Percentiles rank a stretch among this genome's conserved stretches.
Evolutionary conservation across 2,888 invertebrate genomes (phyloP).

Genomic region (Pterostichus madidus): DNA sequence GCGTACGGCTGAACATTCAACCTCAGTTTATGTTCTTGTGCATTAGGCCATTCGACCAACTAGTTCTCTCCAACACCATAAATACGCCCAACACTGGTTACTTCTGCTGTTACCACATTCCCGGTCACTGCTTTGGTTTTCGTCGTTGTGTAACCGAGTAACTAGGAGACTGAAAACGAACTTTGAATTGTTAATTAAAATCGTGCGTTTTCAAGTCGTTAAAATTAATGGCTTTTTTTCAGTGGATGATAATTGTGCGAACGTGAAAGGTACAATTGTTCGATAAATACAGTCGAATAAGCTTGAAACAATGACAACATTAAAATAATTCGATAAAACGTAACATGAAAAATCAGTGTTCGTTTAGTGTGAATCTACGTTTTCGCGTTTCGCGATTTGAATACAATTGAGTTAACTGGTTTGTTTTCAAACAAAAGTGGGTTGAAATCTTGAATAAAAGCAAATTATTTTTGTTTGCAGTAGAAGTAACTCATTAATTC

Average conservation of each 20-base stretch:
- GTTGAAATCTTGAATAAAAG: conserved; percentile 15
- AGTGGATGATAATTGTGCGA: background rate
- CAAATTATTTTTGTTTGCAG: conserved; percentile 25
- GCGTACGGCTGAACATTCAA: background rate
- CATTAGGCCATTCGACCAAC: conserved; percentile 1
- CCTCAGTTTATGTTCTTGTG: conserved; percentile 13
- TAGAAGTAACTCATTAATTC: conserved; percentile 4
- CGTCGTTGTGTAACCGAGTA: no score
- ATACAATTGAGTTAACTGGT: conserved; percentile 14
- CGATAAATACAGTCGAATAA: background rate
- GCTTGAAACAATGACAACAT: background rate
- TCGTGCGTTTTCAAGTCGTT: no score
- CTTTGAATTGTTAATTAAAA: no score
- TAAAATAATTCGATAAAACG: conserved; percentile 9
- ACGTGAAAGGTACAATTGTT: background rate
- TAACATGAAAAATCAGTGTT: conserved; percentile 16
- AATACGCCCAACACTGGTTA: conserved; percentile 7
- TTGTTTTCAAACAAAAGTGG: background rate
- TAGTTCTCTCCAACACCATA: background rate
- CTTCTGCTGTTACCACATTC: no score
- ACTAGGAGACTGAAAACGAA: no score
- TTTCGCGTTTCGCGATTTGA: background rate
- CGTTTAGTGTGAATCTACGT: background rate
- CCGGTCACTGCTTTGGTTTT: no score
- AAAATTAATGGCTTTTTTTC: background rate